Conservation (phyloP, 2,113 vertebrate genomes). For the Hemibagrus wyckioides region DNA sequence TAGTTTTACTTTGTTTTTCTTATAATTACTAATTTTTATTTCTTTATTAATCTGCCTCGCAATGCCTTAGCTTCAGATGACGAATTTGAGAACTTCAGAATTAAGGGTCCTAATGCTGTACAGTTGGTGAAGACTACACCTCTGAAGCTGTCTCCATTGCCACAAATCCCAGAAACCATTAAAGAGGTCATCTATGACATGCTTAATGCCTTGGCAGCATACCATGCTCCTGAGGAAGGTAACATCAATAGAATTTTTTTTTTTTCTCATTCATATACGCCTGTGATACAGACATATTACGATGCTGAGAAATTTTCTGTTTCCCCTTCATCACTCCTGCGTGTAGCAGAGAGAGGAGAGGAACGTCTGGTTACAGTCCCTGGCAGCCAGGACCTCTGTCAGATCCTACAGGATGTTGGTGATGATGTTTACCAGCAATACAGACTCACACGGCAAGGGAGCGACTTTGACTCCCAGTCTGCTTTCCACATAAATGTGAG, state of each 20-base stretch:
- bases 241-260: conserved; percentile 43
- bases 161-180: conserved; percentile 87
- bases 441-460: conserved; percentile 85
- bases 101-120: conserved; percentile 92
- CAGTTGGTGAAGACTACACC: conserved; percentile 93
- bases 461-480: conserved; percentile 88
- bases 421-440: conserved; percentile 94
- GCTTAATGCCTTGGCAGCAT: conserved; percentile 91
- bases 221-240: conserved; percentile 93
- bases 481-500: conserved; percentile 91
- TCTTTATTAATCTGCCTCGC: not conserved
- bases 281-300: not conserved
- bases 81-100: conserved; percentile 92
- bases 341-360: conserved; percentile 82
- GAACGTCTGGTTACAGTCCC: conserved; percentile 73
- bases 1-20: not conserved
- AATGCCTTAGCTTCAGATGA: conserved; percentile 84
- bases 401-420: conserved; percentile 89
- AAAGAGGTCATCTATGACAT: conserved; percentile 94
- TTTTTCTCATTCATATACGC: not conserved
- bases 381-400: conserved; percentile 86
- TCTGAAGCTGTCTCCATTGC: conserved; percentile 87
- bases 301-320: not conserved
- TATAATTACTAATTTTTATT: not conserved
- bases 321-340: not conserved